These are phyloP conservation scores for Raphicerus campestris DNA, from an alignment of 2,113 vertebrate genomes.

Conservation along the genomic window DNA sequence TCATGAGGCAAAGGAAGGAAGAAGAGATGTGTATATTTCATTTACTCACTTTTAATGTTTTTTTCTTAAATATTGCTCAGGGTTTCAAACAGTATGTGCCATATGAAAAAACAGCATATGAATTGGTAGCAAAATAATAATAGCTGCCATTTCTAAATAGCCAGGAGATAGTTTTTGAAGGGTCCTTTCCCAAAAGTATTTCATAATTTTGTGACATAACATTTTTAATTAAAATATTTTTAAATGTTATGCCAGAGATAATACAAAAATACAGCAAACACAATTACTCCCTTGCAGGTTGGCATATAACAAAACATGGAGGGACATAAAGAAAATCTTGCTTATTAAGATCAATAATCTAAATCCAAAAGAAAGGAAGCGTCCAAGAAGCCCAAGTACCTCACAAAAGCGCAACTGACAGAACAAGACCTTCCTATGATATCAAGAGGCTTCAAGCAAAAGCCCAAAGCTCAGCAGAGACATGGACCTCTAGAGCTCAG, in stretches of 20 bases:
- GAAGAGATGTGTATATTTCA: neutral
- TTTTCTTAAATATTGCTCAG: neutral
- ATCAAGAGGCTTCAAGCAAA: neutral
- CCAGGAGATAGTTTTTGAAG: neutral
- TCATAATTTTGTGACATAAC: neutral
- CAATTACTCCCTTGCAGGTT: neutral
- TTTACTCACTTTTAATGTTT: neutral
- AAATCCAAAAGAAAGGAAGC: neutral
- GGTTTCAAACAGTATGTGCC: neutral
- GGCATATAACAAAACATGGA: neutral
- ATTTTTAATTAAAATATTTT: neutral
- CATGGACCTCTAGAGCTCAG: too few species aligned
- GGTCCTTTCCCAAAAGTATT: neutral
- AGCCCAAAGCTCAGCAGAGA: neutral
- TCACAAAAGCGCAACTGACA: rapidly evolving
- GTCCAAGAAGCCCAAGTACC: neutral
- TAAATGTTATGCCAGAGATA: neutral
- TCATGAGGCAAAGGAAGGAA: neutral
- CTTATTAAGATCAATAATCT: neutral
- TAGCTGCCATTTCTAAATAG: neutral
- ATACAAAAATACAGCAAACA: neutral
- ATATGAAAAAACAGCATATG: neutral
- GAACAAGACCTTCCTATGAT: neutral
- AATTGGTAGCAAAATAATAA: neutral
- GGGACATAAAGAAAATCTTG: neutral